These are phyloP conservation scores for Penaeus indicus DNA, from an alignment of 1,140 invertebrate genomes.

Conservation along the genomic window DNA sequence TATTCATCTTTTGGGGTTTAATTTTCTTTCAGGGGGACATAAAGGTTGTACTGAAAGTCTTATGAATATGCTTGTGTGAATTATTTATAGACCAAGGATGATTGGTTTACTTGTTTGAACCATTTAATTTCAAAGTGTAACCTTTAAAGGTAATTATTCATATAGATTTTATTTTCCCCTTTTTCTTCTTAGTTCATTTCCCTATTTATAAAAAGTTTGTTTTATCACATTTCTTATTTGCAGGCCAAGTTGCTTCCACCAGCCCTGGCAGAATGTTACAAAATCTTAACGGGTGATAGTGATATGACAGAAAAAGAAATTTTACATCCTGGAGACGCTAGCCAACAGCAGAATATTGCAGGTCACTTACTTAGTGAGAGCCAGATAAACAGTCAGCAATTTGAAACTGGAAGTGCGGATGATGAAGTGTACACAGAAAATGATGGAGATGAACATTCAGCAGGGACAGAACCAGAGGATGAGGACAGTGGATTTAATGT, in stretches of 20 bases:
- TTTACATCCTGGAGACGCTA: neutral
- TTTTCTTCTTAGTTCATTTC: too few species aligned
- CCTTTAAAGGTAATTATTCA: too few species aligned
- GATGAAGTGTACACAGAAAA: neutral
- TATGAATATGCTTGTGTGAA: too few species aligned
- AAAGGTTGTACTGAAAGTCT: too few species aligned
- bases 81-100: too few species aligned
- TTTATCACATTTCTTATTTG: neutral
- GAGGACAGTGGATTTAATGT: slow-evolving; percentile 41
- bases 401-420: neutral
- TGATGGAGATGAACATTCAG: neutral
- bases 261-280: slow-evolving; percentile 37
- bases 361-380: too few species aligned
- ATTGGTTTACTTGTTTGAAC: too few species aligned
- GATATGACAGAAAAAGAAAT: neutral
- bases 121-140: too few species aligned
- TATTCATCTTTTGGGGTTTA: too few species aligned
- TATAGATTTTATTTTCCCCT: too few species aligned
- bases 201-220: too few species aligned
- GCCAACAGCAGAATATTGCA: neutral
- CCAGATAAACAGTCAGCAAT: neutral
- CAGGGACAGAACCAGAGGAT: slow-evolving; percentile 33
- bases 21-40: too few species aligned
- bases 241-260: slow-evolving; percentile 30
- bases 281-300: slow-evolving; percentile 28